Evolutionary conservation across 37 sponge, comb jelly and placozoan species (phyloP).

Genomic region (Crambe crambe): DNA sequence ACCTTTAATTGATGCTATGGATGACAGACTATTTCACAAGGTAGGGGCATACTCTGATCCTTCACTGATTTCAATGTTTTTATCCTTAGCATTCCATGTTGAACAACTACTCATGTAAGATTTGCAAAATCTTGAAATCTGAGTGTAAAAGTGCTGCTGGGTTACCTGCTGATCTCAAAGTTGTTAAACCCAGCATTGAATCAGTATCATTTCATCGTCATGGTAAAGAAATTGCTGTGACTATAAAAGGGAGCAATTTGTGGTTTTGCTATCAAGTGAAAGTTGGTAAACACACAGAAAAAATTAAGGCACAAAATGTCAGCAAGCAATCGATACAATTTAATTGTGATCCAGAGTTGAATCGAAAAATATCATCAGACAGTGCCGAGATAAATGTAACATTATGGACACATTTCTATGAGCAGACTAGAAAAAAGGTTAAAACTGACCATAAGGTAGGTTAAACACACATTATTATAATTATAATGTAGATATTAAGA

Average conservation of each 20-base stretch:
- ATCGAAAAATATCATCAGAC: neutral
- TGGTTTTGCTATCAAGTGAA: slow-evolving; percentile 44
- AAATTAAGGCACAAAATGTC: slow-evolving; percentile 14
- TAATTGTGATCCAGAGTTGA: slow-evolving; percentile 6
- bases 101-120: neutral
- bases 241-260: slow-evolving; percentile 22
- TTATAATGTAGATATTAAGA: neutral
- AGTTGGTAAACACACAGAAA: neutral
- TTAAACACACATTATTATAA: too few species aligned
- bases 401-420: slow-evolving; percentile 24
- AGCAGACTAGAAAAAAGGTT: slow-evolving; percentile 3
- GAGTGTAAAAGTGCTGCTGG: neutral
- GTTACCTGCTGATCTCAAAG: neutral
- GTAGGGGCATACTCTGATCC: neutral
- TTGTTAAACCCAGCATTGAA: slow-evolving; percentile 8
- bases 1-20: neutral
- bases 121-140: neutral
- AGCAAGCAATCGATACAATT: slow-evolving; percentile 31
- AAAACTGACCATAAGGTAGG: slow-evolving; percentile 9
- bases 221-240: slow-evolving; percentile 44
- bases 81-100: neutral
- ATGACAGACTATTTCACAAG: neutral
- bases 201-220: slow-evolving; percentile 41
- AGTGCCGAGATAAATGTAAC: slow-evolving; percentile 10
- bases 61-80: too few species aligned